Conservation (phyloP, 2,888 invertebrate species). For the Electrophaes corylata region DNA sequence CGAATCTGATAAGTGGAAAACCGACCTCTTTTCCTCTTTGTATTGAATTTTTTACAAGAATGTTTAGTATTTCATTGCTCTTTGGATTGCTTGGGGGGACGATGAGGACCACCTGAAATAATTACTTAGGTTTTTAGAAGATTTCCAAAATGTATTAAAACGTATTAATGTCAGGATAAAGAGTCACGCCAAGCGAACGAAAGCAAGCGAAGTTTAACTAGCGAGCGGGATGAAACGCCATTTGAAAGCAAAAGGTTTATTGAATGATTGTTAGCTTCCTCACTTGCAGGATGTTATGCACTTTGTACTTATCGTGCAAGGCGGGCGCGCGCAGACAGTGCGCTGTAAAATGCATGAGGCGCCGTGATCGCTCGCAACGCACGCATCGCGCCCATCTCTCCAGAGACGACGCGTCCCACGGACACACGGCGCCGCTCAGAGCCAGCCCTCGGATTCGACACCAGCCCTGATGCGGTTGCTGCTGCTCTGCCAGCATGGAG, state of each 20-base stretch:
- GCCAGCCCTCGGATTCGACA: slow-evolving; percentile 66
- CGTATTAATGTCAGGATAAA: too few relatives aligned
- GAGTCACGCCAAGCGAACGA: too few relatives aligned
- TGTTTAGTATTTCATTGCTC: slow-evolving; percentile 55
- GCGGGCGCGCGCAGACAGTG: slow-evolving; percentile 71
- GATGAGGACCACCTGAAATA: slow-evolving; percentile 66
- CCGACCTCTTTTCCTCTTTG: slow-evolving; percentile 67
- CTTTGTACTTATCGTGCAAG: slow-evolving; percentile 70
- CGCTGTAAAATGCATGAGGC: slow-evolving; percentile 67
- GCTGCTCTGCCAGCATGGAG: slow-evolving; percentile 75
- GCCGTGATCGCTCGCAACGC: slow-evolving; percentile 55
- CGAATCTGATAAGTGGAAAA: slow-evolving; percentile 67
- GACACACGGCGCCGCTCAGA: slow-evolving; percentile 59
- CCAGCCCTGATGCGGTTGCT: slow-evolving; percentile 61
- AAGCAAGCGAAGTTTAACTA: too few relatives aligned
- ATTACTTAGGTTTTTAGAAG: background rate
- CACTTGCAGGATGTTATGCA: slow-evolving; percentile 64
- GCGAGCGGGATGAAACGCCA: too few relatives aligned
- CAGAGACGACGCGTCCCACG: slow-evolving; percentile 71
- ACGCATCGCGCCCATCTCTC: slow-evolving; percentile 73
- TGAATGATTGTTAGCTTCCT: background rate
- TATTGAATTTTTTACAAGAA: slow-evolving; percentile 64
- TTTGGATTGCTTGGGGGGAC: slow-evolving; percentile 58
- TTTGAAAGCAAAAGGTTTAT: too few relatives aligned
- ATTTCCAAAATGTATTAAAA: too few relatives aligned